Base-by-base conservation (phyloP, 2,888 invertebrate species). In the Orchesellides sinensis region DNA sequence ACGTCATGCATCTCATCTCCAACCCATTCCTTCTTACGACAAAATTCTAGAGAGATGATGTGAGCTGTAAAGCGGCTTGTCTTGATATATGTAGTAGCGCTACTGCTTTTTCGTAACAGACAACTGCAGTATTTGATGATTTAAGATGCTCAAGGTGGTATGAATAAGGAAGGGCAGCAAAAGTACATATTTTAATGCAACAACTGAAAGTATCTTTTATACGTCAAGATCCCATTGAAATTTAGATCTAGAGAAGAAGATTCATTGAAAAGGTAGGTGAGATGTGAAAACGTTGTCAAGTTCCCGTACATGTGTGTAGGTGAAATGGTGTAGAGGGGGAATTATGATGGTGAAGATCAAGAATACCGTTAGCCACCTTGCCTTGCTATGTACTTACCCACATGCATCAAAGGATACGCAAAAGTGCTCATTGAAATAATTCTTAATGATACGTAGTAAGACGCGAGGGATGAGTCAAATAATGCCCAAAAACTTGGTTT, bases 281-380 rank as follows among this genome's bases (percentile, higher is more conserved):
- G 56, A 70, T 40, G 2, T 52, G 52, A 59, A 59, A 45, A 59
- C 40, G 72, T 47, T 35, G 35, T 59, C 56, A 59, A 19, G 17
- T 32, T 61, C 12, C 19, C 40, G 19, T 27, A 19, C 54, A 54
- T 21, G 54, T 21, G 23, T 63, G 19, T 35, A 63, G 63, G 21
- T 14, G 40, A 32, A 27, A 17, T 27, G 49, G 47, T 72, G 72
- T 45, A 14, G 70, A 45, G 63, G 32, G 63, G 75, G 66, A 77
- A 61, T 40, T 59, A 68, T 35, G 75, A 77, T 45, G 54, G 66
- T 56, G 45, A 68, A 68, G 75, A 29, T 47, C 66, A 75, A 77
- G 47, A 56, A 32, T 77, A 66, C 75, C 75, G 75, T 77, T 77
- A 77, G 27, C 68, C 66, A 77, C 56, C 75, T 66, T 72, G n/a